Base-by-base conservation (phyloP, 2,888 invertebrate genomes). In the Zaprionus lineosus region DNA sequence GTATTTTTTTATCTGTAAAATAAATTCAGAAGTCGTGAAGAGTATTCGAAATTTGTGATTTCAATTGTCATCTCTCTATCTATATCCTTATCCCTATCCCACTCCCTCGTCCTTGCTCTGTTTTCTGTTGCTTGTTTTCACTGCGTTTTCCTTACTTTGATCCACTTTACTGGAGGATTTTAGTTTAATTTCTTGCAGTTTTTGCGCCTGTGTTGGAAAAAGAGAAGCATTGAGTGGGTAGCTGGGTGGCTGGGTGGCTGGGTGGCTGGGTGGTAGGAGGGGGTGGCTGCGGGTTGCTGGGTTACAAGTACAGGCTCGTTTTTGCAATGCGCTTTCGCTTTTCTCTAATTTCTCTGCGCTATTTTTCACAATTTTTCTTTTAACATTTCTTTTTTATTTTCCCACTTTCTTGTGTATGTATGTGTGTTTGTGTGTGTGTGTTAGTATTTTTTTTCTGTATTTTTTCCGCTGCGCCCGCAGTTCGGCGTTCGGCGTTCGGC, bases 181-280 rank as follows among this genome's bases (percentile, higher is more conserved):
- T 65, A 74, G 85, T 81, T 84, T 82, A 83, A 81, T 81, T 81
- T 84, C 76, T 75, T 63, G 63, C 73, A 68, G 37, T 75, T 81
- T 72, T 64, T 59, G n/a, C n/a, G n/a, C n/a, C n/a, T n/a, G n/a
- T n/a, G n/a, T n/a, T n/a, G n/a, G n/a, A n/a, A n/a, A n/a, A n/a
- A n/a, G n/a, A n/a, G n/a, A n/a, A n/a, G n/a, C n/a, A n/a, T n/a
- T n/a, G n/a, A n/a, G n/a, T n/a, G n/a, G n/a, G n/a, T n/a, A n/a
- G n/a, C n/a, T n/a, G n/a, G n/a, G n/a, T n/a, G 15, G 19, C 28
- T 40, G 21, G 33, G 4, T 9, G 5, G n/a, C 9, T 9, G 26
- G 7, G 18, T 15, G 28, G 18, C 18, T 26, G 6, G n/a, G 15
- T 14, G 11, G 5, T 16, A 6, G 9, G 7, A n/a, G 5, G 19